Evolutionary conservation across 2,113 vertebrate genomes (phyloP), one percentile per base, ranked within the genome.

Genomic region (Sebastes fasciatus): DNA sequence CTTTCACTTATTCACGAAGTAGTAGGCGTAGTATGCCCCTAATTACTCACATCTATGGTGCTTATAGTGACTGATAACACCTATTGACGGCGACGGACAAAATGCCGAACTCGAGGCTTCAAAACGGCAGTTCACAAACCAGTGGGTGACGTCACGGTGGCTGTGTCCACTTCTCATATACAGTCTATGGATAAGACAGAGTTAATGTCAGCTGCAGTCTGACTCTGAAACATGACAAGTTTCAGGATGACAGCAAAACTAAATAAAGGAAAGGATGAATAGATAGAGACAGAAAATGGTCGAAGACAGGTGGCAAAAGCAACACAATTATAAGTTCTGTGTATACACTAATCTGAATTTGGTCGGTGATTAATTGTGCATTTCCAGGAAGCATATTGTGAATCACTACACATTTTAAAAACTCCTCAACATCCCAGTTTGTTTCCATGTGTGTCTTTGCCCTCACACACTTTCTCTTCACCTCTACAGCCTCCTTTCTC

Each of bases 401-500:
- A 16, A 48, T 66, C 40, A 13, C 40, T 34, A 58, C 48, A 73
- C 21, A 54, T 21, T 52, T 51, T 49, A 26, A 4, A 72, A 52
- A 43, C 70, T 11, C 78, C 40, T 60, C 57, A 74, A 43, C 62
- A 43, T 54, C 51, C 9, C 42, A 34, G 61, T 43, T 17, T 54
- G 19, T 12, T 68, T 61, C 55, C 46, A 23, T 7, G 23, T n/a
- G 9, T n/a, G 21, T 84, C 51, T 70, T 58, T 6, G 16, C 46
- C 16, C 48, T 69, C 55, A 40, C n/a, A 8, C 13, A 45, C 77
- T 86, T 72, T 81, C 78, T 85, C 66, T 57, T 62, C 48, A 16
- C 62, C 62, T 81, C 68, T 76, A 16, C 2, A 21, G 34, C 60
- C 72, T 51, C 82, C 64, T 73, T 43, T 71, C 73, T 79, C 78